phyloP scores from a whole-genome alignment of 2,888 invertebrate genomes.

The Fragum sueziense region DNA sequence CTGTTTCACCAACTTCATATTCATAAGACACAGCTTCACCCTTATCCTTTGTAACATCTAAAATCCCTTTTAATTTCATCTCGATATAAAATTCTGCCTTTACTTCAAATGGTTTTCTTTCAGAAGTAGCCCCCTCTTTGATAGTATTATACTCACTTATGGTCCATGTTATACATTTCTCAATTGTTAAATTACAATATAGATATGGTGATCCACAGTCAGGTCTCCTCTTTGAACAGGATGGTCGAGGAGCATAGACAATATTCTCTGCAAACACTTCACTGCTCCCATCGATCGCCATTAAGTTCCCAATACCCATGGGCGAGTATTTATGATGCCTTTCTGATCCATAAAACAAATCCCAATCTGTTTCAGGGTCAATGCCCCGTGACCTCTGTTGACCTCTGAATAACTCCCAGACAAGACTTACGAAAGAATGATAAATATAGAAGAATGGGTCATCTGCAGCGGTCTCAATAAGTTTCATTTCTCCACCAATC shows the following conservation, averaged over 20 bases:
- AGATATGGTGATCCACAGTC: conserved; percentile 66
- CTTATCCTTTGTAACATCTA: conserved; percentile 11
- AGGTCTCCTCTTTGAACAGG: conserved; percentile 52
- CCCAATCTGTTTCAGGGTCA: conserved; percentile 66
- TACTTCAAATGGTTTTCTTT: conserved; percentile 24
- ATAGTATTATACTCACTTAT: conserved; percentile 41
- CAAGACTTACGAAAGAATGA: conserved; percentile 69
- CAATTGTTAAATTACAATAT: conserved; percentile 62
- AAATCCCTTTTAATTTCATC: not conserved
- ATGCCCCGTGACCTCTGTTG: conserved; percentile 57
- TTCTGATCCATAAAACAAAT: conserved; percentile 53
- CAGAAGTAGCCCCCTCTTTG: conserved; percentile 18
- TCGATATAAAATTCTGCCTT: conserved; percentile 28
- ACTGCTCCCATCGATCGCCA: conserved; percentile 66
- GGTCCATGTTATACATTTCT: conserved; percentile 64
- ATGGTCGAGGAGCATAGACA: conserved; percentile 60
- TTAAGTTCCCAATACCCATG: conserved; percentile 69
- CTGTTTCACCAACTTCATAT: not conserved
- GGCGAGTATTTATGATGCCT: conserved; percentile 65
- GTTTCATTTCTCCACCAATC: conserved; percentile 73
- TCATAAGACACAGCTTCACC: conserved; percentile 10
- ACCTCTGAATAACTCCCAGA: conserved; percentile 70
- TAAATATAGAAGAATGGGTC: conserved; percentile 74
- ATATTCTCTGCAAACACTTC: conserved; percentile 62
- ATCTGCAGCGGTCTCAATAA: conserved; percentile 70